Conservation (phyloP, 64 coral and sea anemone species). For the Acropora yongei region DNA sequence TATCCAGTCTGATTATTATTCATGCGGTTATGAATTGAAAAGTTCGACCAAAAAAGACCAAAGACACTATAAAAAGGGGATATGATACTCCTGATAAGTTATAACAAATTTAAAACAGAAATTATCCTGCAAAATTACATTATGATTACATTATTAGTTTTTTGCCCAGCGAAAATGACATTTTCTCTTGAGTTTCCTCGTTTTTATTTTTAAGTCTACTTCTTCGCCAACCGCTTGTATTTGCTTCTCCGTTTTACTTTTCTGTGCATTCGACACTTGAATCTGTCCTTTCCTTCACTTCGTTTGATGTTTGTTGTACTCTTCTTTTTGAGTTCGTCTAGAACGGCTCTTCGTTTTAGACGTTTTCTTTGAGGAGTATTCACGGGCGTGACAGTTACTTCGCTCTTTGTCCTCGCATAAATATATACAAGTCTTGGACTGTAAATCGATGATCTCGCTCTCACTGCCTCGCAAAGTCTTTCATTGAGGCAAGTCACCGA, state of each 20-base stretch:
- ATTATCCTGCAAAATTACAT: no score
- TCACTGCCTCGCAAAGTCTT: slow-evolving; percentile 75
- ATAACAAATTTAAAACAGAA: no score
- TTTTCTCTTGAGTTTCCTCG: neutral
- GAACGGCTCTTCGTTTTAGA: neutral
- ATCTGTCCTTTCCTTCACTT: neutral
- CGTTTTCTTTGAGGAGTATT: slow-evolving; percentile 16
- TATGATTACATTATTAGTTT: no score
- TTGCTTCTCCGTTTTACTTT: slow-evolving; percentile 11
- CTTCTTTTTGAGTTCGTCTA: neutral
- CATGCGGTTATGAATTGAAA: no score
- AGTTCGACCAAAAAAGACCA: no score
- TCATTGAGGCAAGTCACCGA: slow-evolving; percentile 78
- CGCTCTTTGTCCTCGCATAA: slow-evolving; percentile 74
- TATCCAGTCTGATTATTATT: no score
- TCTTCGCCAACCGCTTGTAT: neutral
- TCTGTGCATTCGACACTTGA: slow-evolving; percentile 28
- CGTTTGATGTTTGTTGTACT: neutral
- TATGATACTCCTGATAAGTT: no score
- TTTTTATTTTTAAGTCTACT: neutral
- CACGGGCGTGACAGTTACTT: neutral
- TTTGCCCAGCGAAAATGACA: no score
- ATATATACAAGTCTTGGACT: slow-evolving; percentile 75
- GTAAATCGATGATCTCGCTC: slow-evolving; percentile 73
- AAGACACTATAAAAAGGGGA: no score